A percentile compares a stretch with the other conserved stretches of the same genome.
These are phyloP conservation scores for Cettia cetti DNA, from an alignment of 2,113 vertebrate species.

Conservation along the genomic window DNA sequence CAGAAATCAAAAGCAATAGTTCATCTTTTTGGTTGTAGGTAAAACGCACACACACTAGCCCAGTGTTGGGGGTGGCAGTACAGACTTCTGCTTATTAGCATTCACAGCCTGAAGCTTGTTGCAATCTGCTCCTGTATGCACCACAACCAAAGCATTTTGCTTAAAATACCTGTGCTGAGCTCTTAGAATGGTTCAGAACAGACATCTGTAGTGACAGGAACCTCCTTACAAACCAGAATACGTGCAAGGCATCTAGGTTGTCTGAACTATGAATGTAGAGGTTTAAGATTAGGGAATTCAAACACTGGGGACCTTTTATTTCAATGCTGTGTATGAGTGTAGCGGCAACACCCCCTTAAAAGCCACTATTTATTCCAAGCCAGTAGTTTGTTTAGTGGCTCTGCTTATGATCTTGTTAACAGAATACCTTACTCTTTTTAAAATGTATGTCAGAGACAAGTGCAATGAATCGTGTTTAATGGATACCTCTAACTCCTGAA, in stretches of 20 bases:
- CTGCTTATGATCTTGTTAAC: neutral
- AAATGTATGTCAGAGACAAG: neutral
- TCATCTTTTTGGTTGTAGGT: neutral
- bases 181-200: neutral
- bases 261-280: neutral
- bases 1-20: neutral
- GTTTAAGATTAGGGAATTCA: neutral
- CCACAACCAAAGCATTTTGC: neutral
- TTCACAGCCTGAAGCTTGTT: neutral
- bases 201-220: neutral
- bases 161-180: neutral
- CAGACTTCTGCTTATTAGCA: neutral
- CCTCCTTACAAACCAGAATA: neutral
- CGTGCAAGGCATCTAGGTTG: fast-evolving
- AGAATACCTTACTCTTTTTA: neutral
- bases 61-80: neutral
- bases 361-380: neutral
- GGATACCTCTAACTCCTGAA: neutral
- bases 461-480: neutral
- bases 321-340: neutral
- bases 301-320: neutral
- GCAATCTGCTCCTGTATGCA: neutral
- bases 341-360: neutral
- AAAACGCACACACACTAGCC: neutral
- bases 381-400: neutral